Evolutionary conservation across 2,797 vertebrate genomes (phyloP).

Genomic region (Gorsachius magnificus): DNA sequence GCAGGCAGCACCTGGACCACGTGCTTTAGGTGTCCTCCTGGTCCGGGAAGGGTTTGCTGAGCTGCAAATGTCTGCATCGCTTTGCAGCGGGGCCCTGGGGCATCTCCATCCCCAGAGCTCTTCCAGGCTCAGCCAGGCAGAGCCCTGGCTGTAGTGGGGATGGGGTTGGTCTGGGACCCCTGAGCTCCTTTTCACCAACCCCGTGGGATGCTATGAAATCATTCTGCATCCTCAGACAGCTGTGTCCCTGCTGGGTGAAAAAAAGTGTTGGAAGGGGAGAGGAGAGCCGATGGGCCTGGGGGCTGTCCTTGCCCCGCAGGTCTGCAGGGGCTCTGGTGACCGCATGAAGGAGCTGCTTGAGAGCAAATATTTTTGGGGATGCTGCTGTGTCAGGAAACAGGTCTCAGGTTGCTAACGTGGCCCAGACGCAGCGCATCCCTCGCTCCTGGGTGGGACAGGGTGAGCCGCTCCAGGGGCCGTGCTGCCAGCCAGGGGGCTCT

Average conservation of each 20-base stretch:
- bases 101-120: not conserved
- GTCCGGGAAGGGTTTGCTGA: not conserved
- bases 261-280: not conserved
- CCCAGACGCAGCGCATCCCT: fast-evolving
- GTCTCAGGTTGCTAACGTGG: not conserved
- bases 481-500: not conserved
- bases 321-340: not conserved
- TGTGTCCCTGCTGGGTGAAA: not conserved
- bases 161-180: not conserved
- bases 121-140: not conserved
- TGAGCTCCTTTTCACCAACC: not conserved
- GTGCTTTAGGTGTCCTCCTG: not conserved
- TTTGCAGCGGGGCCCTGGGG: not conserved
- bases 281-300: not conserved
- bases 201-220: not conserved
- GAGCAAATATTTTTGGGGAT: not conserved
- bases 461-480: fast-evolving
- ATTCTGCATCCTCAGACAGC: not conserved
- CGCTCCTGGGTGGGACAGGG: not conserved
- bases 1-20: not conserved
- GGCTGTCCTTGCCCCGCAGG: fast-evolving
- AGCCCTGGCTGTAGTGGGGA: fast-evolving
- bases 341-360: not conserved
- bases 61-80: not conserved
- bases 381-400: not conserved